phyloP scores from a whole-genome alignment of 2,113 vertebrate genomes.

The Serinus canaria region DNA sequence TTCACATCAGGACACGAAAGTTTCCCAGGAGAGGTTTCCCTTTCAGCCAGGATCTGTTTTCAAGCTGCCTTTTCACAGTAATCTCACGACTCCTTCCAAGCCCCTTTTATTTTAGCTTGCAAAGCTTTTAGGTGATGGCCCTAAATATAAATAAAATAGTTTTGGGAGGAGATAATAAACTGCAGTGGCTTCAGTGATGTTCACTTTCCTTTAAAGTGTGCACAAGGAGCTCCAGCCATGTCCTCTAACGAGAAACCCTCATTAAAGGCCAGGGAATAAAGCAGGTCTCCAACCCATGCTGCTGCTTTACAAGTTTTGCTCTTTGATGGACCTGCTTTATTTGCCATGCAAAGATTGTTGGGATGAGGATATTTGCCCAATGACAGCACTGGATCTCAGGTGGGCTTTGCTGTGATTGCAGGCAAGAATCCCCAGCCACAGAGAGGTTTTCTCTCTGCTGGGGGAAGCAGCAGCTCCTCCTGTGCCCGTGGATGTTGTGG shows the following conservation, averaged over 20 bases:
- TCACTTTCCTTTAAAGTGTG: background rate
- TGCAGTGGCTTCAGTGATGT: background rate
- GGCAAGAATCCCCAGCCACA: background rate
- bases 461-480: background rate
- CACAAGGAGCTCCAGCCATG: background rate
- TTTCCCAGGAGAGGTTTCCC: background rate
- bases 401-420: background rate
- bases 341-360: background rate
- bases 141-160: background rate
- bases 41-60: conserved; percentile 18
- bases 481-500: rapidly evolving
- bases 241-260: background rate
- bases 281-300: background rate
- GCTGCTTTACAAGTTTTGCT: background rate
- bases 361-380: background rate
- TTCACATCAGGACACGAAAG: background rate
- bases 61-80: conserved; percentile 4
- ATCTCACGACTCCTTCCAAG: background rate
- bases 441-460: background rate
- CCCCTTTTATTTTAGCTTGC: conserved; percentile 2
- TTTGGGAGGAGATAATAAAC: background rate
- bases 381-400: background rate
- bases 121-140: conserved; percentile 1
- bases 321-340: background rate
- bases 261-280: background rate